Evolutionary conservation across 2,888 invertebrate genomes (phyloP).

Genomic region (Eulithis testata): DNA sequence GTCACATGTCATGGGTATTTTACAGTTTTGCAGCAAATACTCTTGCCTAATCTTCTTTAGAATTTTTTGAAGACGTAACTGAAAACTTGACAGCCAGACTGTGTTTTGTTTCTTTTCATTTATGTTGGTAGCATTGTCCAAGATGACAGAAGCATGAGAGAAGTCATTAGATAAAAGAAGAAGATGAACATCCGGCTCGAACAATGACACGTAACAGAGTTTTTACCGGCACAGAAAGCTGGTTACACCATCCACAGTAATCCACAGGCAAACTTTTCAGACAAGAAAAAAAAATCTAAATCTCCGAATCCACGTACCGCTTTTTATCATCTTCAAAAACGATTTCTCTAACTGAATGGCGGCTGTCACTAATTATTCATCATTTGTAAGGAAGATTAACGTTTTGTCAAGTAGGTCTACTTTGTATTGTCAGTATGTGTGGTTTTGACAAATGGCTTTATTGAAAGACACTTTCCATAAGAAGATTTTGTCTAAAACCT

Average conservation of each 20-base stretch:
- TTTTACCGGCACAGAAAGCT: constrained; percentile 45
- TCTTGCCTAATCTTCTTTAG: too few relatives aligned
- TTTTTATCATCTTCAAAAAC: constrained; percentile 28
- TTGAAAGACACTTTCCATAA: constrained; percentile 19
- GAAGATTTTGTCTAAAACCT: constrained; percentile 4
- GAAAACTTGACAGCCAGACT: too few relatives aligned
- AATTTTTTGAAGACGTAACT: too few relatives aligned
- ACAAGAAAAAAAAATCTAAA: constrained; percentile 27
- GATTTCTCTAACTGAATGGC: constrained; percentile 30
- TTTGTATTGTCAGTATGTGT: constrained; percentile 5
- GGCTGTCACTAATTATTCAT: constrained; percentile 20
- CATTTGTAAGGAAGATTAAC: constrained; percentile 23
- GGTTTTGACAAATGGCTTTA: constrained; percentile 23
- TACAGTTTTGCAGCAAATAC: too few relatives aligned
- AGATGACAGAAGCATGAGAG: neutral
- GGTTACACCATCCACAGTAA: constrained; percentile 43
- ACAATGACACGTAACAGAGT: constrained; percentile 41
- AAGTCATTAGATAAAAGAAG: neutral
- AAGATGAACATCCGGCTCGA: constrained; percentile 31
- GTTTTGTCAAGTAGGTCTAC: constrained; percentile 6
- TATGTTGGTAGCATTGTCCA: too few relatives aligned
- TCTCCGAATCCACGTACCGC: constrained; percentile 17
- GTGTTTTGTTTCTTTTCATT: too few relatives aligned
- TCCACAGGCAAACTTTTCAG: constrained; percentile 43
- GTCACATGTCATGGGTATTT: neutral